phyloP scores from a whole-genome alignment of 1,140 invertebrate species.

The Dendroctonus valens region DNA sequence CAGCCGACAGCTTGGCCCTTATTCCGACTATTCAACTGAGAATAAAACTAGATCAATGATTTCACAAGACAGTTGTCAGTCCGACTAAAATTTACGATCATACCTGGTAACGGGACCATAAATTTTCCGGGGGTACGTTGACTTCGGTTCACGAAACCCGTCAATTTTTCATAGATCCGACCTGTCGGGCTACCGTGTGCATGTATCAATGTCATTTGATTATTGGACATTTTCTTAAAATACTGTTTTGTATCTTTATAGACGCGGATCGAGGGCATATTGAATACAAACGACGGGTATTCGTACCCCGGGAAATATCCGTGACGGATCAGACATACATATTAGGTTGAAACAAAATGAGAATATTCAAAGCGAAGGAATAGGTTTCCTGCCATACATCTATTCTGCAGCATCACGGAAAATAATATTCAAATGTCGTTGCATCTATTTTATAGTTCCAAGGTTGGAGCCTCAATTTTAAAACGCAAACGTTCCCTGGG shows the following conservation, averaged over 20 bases:
- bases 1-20: too few relatives aligned
- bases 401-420: too few relatives aligned
- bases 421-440: too few relatives aligned
- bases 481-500: not conserved
- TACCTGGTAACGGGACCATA: conserved; percentile 13
- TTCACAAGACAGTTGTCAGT: conserved; percentile 5
- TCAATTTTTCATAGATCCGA: conserved; percentile 23
- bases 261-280: conserved; percentile 10
- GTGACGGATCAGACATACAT: too few relatives aligned
- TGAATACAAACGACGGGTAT: conserved; percentile 10
- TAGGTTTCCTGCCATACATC: too few relatives aligned
- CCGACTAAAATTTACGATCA: conserved; percentile 9
- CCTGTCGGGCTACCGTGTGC: conserved; percentile 18
- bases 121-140: conserved; percentile 16
- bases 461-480: not conserved
- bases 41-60: too few relatives aligned
- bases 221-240: conserved; percentile 22
- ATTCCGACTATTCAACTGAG: too few relatives aligned
- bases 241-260: conserved; percentile 9
- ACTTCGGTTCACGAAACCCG: conserved; percentile 14
- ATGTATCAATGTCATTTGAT: conserved; percentile 26
- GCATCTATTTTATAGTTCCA: too few relatives aligned
- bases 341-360: too few relatives aligned
- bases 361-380: too few relatives aligned
- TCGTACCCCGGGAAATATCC: too few relatives aligned